Evolutionary conservation across 2,888 invertebrate genomes (phyloP).

Genomic region (Diarsia mendica): DNA sequence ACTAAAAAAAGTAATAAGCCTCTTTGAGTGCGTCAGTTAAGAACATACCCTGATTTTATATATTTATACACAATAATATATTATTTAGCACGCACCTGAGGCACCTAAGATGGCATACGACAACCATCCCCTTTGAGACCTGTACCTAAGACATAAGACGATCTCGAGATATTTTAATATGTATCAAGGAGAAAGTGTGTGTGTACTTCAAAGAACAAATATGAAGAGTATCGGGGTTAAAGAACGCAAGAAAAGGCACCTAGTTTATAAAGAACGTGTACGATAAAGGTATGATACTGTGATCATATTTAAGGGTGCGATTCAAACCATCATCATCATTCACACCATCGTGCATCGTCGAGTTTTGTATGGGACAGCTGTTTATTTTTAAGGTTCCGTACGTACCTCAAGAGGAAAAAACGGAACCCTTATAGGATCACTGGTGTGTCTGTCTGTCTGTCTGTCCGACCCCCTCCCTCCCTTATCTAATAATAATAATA

Average conservation of each 20-base stretch:
- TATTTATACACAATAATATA: background rate
- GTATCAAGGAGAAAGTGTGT: conserved; percentile 38
- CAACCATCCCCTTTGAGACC: conserved; percentile 27
- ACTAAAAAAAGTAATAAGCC: too few species aligned
- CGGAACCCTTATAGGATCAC: too few species aligned
- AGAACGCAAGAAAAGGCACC: conserved; percentile 44
- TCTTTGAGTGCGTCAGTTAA: too few species aligned
- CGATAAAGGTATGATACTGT: background rate
- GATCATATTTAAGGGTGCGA: background rate
- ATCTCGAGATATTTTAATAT: conserved; percentile 30
- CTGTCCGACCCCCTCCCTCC: too few species aligned
- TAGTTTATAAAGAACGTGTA: conserved; percentile 36
- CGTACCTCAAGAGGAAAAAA: too few species aligned
- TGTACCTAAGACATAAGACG: conserved; percentile 19
- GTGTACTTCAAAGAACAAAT: conserved; percentile 44
- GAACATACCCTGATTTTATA: background rate
- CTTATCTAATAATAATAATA: too few species aligned
- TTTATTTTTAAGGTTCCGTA: too few species aligned
- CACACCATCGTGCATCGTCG: too few species aligned
- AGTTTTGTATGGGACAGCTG: too few species aligned
- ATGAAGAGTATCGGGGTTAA: conserved; percentile 50
- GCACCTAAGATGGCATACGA: conserved; percentile 3
- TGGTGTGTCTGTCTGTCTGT: too few species aligned
- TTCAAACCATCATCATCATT: background rate
- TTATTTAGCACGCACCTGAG: conserved; percentile 18